These are phyloP conservation scores for Zoanthus gigantus DNA, from an alignment of 92 coral and sea anemone genomes.

Conservation along the genomic window DNA sequence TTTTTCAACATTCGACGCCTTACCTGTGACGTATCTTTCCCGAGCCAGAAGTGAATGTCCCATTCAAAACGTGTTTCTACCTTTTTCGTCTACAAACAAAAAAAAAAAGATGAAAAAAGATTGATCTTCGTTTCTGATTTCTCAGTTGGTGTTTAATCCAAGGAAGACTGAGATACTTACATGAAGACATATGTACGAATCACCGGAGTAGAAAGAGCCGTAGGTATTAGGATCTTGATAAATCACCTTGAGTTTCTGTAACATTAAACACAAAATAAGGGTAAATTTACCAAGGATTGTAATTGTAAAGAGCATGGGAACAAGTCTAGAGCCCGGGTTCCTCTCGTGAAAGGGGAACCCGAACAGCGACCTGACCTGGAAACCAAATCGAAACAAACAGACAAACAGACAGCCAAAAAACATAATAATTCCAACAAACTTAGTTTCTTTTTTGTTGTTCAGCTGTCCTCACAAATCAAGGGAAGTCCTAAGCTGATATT, in stretches of 20 bases:
- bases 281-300: not conserved
- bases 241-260: slow-evolving; percentile 93
- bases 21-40: slow-evolving; percentile 93
- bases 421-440: no score
- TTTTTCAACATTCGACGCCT: no score
- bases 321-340: no score
- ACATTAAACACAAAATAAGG: not conserved
- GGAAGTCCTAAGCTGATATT: no score
- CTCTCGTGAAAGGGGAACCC: no score
- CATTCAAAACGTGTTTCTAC: slow-evolving; percentile 89
- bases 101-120: not conserved
- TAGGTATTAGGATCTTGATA: slow-evolving; percentile 84
- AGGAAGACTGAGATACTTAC: slow-evolving; percentile 59
- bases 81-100: slow-evolving; percentile 70
- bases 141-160: not conserved
- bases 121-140: not conserved
- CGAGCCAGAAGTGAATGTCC: slow-evolving; percentile 99
- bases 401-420: no score
- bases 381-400: no score
- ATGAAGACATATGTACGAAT: slow-evolving; percentile 88
- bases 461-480: no score
- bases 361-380: no score
- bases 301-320: no score
- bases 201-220: slow-evolving; percentile 95
- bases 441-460: no score